These are phyloP conservation scores for Helicolenus hilgendorfi DNA, from an alignment of 2,797 vertebrate species.

Conservation along the genomic window DNA sequence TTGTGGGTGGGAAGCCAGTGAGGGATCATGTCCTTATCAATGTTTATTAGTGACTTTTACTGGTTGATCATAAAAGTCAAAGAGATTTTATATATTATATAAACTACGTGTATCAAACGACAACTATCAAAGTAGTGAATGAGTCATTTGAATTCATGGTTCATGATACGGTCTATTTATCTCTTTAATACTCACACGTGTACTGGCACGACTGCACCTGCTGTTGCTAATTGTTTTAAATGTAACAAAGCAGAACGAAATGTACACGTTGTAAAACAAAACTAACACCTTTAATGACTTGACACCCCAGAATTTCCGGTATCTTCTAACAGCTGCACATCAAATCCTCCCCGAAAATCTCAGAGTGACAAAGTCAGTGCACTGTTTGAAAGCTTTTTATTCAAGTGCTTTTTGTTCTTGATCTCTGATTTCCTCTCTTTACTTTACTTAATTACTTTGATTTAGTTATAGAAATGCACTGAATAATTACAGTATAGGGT, in stretches of 20 bases:
- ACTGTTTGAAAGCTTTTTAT: background rate
- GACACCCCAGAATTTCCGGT: constrained; percentile 25
- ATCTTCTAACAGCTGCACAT: constrained; percentile 44
- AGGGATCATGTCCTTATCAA: background rate
- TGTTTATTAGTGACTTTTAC: background rate
- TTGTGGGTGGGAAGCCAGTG: background rate
- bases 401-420: background rate
- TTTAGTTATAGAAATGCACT: background rate
- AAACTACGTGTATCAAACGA: background rate
- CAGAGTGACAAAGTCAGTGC: background rate
- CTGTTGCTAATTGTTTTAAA: background rate
- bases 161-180: too few species aligned
- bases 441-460: background rate
- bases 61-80: background rate
- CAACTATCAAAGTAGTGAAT: background rate
- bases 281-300: constrained; percentile 58
- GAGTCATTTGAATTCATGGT: background rate
- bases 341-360: background rate
- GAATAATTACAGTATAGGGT: background rate
- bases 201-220: background rate
- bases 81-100: too few species aligned
- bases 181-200: background rate
- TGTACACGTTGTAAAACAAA: constrained; percentile 27
- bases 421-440: background rate
- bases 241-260: constrained; percentile 15